Evolutionary conservation across 2,113 vertebrate genomes (phyloP).

Genomic region (Stigmatopora nigra): DNA sequence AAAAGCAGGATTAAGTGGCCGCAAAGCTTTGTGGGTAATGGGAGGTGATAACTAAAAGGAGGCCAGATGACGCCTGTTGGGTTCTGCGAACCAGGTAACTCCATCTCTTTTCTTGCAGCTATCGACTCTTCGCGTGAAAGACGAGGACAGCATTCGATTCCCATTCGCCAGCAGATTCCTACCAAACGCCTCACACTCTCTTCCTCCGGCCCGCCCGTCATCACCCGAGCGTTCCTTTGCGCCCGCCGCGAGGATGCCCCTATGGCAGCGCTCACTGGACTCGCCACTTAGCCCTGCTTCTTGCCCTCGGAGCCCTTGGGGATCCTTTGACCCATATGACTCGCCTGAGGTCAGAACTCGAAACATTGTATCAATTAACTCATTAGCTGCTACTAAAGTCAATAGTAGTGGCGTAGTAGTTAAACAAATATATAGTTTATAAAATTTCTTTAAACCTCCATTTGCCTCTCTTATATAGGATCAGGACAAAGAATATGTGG

Average conservation of each 20-base stretch:
- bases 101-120: constrained; percentile 29
- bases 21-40: constrained; percentile 56
- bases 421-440: too few relatives aligned
- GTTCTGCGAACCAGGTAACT: constrained; percentile 1
- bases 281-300: constrained; percentile 44
- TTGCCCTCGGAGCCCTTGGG: constrained; percentile 54
- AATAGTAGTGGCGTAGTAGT: too few relatives aligned
- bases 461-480: constrained; percentile 53
- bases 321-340: constrained; percentile 55
- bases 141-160: constrained; percentile 44
- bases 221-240: constrained; percentile 32
- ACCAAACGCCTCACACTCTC: constrained; percentile 13
- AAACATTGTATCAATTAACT: too few relatives aligned
- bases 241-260: constrained; percentile 28
- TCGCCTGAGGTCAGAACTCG: constrained; percentile 48
- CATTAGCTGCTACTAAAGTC: too few relatives aligned
- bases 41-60: constrained; percentile 46
- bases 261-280: constrained; percentile 49
- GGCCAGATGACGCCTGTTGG: constrained; percentile 25
- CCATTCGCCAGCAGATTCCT: constrained; percentile 54
- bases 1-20: constrained; percentile 49
- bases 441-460: background rate
- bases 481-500: constrained; percentile 78
- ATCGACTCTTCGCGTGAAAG: constrained; percentile 50
- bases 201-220: background rate